A percentile compares a stretch with the other conserved stretches of the same genome.
phyloP scores from a whole-genome alignment of 2,113 vertebrate genomes.

The Trematocara unimaculatum region DNA sequence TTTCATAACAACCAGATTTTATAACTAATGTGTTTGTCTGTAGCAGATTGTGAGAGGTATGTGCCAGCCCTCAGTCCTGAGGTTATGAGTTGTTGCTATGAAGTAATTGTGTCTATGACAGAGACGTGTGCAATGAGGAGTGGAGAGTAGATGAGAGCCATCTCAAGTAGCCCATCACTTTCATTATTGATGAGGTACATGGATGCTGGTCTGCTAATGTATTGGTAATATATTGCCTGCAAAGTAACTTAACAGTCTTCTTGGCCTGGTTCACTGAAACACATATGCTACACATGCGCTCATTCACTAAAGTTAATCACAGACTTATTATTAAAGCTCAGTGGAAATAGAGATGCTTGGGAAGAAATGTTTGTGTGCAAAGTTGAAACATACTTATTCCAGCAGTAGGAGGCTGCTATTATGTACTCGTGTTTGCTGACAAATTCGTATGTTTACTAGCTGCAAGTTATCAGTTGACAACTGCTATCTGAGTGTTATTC shows the following conservation, averaged over 20 bases:
- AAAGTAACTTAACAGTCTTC: conserved; percentile 28
- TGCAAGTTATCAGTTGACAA: conserved; percentile 26
- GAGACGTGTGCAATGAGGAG: conserved; percentile 7
- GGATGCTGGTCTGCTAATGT: conserved; percentile 44
- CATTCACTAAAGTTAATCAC: neutral
- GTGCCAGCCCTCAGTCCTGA: neutral
- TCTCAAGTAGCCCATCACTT: conserved; percentile 54
- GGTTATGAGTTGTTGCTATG: conserved; percentile 6
- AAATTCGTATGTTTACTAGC: conserved; percentile 1
- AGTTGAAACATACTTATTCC: neutral
- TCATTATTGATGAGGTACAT: conserved; percentile 62
- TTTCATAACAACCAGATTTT: neutral
- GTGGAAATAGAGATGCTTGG: neutral
- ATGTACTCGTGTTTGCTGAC: neutral
- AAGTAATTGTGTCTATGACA: neutral
- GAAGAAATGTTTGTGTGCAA: neutral
- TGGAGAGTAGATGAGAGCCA: conserved; percentile 13
- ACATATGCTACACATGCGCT: neutral
- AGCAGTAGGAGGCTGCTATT: neutral
- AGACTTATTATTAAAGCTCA: neutral
- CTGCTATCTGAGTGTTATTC: neutral
- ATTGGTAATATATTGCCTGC: conserved; percentile 45
- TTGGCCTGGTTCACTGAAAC: conserved; percentile 5
- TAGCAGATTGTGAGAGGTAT: neutral
- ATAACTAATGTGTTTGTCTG: neutral